Percentiles rank a stretch among this genome's conserved stretches.
These are phyloP conservation scores for Tinamus guttatus DNA, from an alignment of 2,113 vertebrate species.

Conservation along the genomic window DNA sequence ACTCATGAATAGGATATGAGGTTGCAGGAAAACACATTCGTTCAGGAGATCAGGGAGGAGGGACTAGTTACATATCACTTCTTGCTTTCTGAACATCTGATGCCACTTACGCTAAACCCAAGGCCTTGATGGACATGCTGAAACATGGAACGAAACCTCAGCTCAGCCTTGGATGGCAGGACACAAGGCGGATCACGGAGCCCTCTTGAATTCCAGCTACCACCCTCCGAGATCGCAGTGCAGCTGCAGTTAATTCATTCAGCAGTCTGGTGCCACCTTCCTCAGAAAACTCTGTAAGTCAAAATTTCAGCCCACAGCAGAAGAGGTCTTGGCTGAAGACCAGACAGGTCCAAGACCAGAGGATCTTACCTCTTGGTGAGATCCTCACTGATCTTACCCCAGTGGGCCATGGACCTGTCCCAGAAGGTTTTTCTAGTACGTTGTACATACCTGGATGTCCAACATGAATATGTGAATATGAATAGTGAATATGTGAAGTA, in stretches of 20 bases:
- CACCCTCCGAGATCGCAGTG: neutral
- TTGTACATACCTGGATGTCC: accelerated
- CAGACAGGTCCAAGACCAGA: too few species aligned
- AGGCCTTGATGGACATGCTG: neutral
- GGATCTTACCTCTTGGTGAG: neutral
- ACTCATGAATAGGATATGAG: neutral
- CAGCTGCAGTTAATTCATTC: neutral
- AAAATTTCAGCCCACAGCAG: neutral
- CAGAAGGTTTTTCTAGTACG: neutral
- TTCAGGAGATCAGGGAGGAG: neutral
- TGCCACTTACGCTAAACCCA: neutral
- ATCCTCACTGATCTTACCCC: neutral
- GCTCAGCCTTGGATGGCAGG: neutral
- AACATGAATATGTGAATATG: too few species aligned
- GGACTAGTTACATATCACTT: neutral
- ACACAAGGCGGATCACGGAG: neutral
- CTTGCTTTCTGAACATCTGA: neutral
- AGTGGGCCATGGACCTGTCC: neutral
- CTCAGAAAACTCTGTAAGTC: neutral
- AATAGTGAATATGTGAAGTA: neutral
- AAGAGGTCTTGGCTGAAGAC: neutral
- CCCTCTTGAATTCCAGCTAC: neutral
- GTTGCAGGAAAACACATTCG: neutral
- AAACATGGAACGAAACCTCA: neutral
- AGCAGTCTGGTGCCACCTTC: neutral